phyloP scores from a whole-genome alignment of 1,140 invertebrate species.

The Sminthurinus signatus region DNA sequence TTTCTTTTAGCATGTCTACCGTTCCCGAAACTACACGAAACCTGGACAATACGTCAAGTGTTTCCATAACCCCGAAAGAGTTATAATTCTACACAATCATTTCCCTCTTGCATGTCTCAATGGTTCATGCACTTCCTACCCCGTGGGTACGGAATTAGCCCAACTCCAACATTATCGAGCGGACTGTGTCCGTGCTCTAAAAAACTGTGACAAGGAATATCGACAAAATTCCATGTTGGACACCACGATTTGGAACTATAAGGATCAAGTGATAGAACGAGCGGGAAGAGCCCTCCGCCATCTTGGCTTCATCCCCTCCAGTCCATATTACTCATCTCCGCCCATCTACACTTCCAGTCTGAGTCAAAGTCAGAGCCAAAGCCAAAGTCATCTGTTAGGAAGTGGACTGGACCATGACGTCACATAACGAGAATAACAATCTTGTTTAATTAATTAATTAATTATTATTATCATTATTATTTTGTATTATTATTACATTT shows the following conservation, averaged over 20 bases:
- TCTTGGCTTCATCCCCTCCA: slow-evolving; percentile 39
- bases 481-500: too few relatives aligned
- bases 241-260: slow-evolving; percentile 70
- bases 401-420: too few relatives aligned
- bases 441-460: too few relatives aligned
- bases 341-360: neutral
- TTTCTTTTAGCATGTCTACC: slow-evolving; percentile 72
- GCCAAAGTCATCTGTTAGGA: too few relatives aligned
- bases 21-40: slow-evolving; percentile 84
- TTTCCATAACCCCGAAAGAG: slow-evolving; percentile 84
- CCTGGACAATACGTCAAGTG: slow-evolving; percentile 90
- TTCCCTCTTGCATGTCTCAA: slow-evolving; percentile 83
- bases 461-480: too few relatives aligned
- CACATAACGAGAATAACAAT: too few relatives aligned
- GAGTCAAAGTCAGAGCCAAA: too few relatives aligned
- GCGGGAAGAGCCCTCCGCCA: slow-evolving; percentile 25
- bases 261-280: slow-evolving; percentile 32
- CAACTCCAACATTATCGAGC: slow-evolving; percentile 89
- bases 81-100: slow-evolving; percentile 85
- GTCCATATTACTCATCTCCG: neutral
- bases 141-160: slow-evolving; percentile 72
- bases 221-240: slow-evolving; percentile 74
- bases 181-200: slow-evolving; percentile 81
- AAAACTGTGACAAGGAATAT: slow-evolving; percentile 75
- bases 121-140: slow-evolving; percentile 75